Evolutionary conservation across 30 jellyfish, hydroid and myxozoan species (phyloP).

Genomic region (Hydractinia symbiolongicarpus): DNA sequence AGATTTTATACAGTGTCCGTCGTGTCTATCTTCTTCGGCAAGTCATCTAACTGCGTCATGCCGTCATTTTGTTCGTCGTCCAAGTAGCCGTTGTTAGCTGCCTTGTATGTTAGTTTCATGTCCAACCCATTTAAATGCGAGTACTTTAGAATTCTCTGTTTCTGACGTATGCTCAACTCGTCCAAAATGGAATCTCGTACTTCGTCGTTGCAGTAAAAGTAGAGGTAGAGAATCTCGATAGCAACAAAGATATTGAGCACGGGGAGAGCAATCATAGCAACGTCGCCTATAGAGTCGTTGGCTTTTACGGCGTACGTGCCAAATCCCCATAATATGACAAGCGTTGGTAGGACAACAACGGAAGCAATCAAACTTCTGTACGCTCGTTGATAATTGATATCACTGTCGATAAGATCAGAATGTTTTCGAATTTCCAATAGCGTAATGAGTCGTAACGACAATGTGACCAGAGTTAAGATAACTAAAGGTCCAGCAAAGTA

Average conservation of each 20-base stretch:
- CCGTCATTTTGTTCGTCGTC: neutral
- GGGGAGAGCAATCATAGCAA: constrained; percentile 51
- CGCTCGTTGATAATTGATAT: constrained; percentile 90
- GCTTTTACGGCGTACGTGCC: constrained; percentile 61
- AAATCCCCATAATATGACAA: constrained; percentile 58
- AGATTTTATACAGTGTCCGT: too few species aligned
- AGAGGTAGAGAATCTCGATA: constrained; percentile 48
- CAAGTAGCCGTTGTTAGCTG: neutral
- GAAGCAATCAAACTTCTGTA: constrained; percentile 79
- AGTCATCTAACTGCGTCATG: neutral
- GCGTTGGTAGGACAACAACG: constrained; percentile 52
- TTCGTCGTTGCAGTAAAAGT: constrained; percentile 87
- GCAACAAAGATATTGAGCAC: constrained; percentile 55
- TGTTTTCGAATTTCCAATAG: constrained; percentile 45
- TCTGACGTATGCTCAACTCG: constrained; percentile 26
- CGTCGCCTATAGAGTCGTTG: constrained; percentile 35
- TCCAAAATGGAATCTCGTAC: constrained; percentile 28
- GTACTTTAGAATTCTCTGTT: constrained; percentile 17
- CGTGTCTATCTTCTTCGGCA: too few species aligned
- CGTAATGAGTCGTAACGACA: constrained; percentile 52
- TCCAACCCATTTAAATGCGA: constrained; percentile 10
- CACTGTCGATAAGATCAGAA: constrained; percentile 38
- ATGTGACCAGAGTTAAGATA: constrained; percentile 46
- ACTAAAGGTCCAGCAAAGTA: constrained; percentile 80
- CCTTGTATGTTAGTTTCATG: constrained; percentile 18